phyloP scores from a whole-genome alignment of 2,888 invertebrate genomes.

The Tridacna gigas region DNA sequence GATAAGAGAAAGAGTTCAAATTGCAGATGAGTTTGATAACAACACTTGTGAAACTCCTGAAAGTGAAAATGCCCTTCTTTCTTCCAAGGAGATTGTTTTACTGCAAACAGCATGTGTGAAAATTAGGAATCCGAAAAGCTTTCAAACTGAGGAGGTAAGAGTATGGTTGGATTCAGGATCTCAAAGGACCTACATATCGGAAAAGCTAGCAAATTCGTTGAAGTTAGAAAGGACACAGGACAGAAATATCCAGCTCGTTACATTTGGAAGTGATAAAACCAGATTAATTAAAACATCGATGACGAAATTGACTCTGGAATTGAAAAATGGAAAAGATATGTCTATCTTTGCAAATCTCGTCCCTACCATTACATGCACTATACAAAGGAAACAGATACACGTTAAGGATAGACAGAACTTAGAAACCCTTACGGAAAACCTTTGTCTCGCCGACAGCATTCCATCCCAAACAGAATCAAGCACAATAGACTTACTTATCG shows the following conservation, averaged over 20 bases:
- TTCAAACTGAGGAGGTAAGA: background rate
- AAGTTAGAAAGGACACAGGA: background rate
- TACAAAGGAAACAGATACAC: slow-evolving; percentile 24
- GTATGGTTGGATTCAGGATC: slow-evolving; percentile 36
- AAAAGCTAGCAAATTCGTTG: slow-evolving; percentile 18
- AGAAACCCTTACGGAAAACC: too few species aligned
- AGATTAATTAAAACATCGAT: slow-evolving; percentile 17
- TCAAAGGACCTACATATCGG: slow-evolving; percentile 31
- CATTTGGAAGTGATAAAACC: slow-evolving; percentile 20
- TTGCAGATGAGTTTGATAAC: background rate
- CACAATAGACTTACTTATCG: too few species aligned
- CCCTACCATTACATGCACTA: slow-evolving; percentile 32
- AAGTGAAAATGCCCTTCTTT: slow-evolving; percentile 28
- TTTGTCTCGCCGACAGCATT: too few species aligned
- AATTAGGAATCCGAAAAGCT: slow-evolving; percentile 13
- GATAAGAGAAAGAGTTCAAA: background rate
- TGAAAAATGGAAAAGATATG: slow-evolving; percentile 24
- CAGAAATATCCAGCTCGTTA: slow-evolving; percentile 27
- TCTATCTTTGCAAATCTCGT: slow-evolving; percentile 33
- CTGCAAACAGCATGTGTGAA: slow-evolving; percentile 34
- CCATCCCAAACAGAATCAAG: too few species aligned
- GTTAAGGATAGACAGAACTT: too few species aligned
- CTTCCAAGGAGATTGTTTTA: slow-evolving; percentile 29
- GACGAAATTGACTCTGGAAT: slow-evolving; percentile 22
- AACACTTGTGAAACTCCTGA: background rate